phyloP scores from a whole-genome alignment of 1,140 invertebrate species.

The Chlorops oryzae region DNA sequence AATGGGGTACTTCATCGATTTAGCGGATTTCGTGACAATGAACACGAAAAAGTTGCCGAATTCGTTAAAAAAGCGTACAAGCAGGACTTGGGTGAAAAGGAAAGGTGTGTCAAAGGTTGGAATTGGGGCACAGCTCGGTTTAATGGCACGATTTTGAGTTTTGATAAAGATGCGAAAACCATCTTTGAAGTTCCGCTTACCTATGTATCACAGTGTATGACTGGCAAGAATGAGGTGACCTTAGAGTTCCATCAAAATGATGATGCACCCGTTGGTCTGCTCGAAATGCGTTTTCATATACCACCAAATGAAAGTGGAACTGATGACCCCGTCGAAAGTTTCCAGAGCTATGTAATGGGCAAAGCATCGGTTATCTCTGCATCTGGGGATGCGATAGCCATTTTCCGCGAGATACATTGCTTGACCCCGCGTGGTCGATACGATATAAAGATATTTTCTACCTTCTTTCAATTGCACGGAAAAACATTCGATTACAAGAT shows the following conservation, averaged over 20 bases:
- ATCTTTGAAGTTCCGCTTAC: constrained; percentile 95
- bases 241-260: constrained; percentile 98
- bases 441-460: constrained; percentile 97
- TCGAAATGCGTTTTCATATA: constrained; percentile 98
- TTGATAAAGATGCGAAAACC: constrained; percentile 82
- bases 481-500: constrained; percentile 99
- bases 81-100: constrained; percentile 82
- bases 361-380: constrained; percentile 97
- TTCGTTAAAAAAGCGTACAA: constrained; percentile 81
- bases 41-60: constrained; percentile 77
- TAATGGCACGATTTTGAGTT: constrained; percentile 83
- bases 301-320: constrained; percentile 71
- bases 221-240: constrained; percentile 98
- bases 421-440: constrained; percentile 98
- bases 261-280: constrained; percentile 91
- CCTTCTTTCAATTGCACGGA: constrained; percentile 97
- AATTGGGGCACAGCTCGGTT: constrained; percentile 98
- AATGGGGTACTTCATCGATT: constrained; percentile 88
- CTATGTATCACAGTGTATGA: constrained; percentile 93
- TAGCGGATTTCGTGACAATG: constrained; percentile 88
- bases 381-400: constrained; percentile 94
- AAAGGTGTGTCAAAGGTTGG: constrained; percentile 94
- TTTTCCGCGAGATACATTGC: constrained; percentile 94
- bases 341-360: constrained; percentile 91
- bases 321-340: constrained; percentile 87